Base-by-base conservation (phyloP, 2,797 vertebrate genomes). In the Oryzias sinensis region DNA sequence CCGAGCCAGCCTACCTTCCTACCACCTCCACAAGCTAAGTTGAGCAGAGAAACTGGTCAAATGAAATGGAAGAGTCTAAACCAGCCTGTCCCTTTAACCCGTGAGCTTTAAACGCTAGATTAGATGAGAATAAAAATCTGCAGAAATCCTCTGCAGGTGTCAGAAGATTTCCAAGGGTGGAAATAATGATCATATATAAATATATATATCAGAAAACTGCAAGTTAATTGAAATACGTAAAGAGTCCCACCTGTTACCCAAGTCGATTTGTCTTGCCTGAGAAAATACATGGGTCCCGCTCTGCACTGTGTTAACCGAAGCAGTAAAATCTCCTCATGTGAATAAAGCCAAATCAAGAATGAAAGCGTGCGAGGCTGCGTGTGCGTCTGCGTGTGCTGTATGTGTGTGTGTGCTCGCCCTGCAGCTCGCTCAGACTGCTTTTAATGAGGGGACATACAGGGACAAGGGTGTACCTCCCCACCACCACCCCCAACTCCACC, bases 361-460 rank as follows among this genome's bases (percentile, higher is more conserved):
- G 80, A 77, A 62, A 57, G 71, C n/a, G 72, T 79, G 78, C 41
- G 67, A 52, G 51, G 13, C n/a, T 49, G 68, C 54, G 63, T 63
- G 64, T 60, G 69, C 49, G 63, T 63, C 62, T 63, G 56, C 49
- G 72, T 57, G 75, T 52, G 52, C 68, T 71, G 59, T 74, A 33
- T 66, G 47, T 74, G 68, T 83, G 79, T 77, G 77, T 72, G 77
- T 64, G 73, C 77, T 82, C 72, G 69, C 85, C 79, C 85, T 84
- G 60, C 69, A 70, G 85, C 86, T 84, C 43, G 71, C 85, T 89
- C 90, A 87, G 87, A 90, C 86, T 88, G 85, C 87, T 87, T 90
- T 90, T 92, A 92, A 93, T 92, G 91, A 91, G 91, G 86, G 84
- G 91, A 64, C 87, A 92, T 92, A 91, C 72, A 59, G 82, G 88